phyloP scores from a whole-genome alignment of 2,113 vertebrate genomes.

The Halichoerus grypus region DNA sequence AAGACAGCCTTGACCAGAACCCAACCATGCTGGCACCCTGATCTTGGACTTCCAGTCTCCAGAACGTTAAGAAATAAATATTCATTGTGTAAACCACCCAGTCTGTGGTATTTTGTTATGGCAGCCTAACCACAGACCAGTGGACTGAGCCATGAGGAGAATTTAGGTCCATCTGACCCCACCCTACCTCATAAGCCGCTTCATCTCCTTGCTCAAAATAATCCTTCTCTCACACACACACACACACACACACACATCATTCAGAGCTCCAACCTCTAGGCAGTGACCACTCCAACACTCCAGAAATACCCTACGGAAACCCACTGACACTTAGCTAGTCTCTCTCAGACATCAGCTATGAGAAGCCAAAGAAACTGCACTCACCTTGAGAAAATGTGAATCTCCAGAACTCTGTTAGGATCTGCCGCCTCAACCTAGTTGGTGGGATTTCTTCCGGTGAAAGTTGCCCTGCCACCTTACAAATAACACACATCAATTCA shows the following conservation, averaged over 20 bases:
- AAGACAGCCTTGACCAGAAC: background rate
- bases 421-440: background rate
- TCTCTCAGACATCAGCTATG: background rate
- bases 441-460: background rate
- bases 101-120: background rate
- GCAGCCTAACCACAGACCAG: background rate
- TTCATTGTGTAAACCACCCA: background rate
- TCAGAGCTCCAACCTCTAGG: background rate
- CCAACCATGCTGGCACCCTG: background rate
- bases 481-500: background rate
- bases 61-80: background rate
- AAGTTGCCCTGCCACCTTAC: background rate
- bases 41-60: background rate
- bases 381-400: background rate
- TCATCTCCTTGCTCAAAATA: background rate
- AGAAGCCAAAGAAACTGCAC: background rate
- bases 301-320: background rate
- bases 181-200: background rate
- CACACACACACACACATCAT: background rate
- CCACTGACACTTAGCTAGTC: background rate
- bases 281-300: background rate
- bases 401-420: background rate
- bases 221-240: background rate
- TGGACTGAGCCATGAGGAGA: background rate
- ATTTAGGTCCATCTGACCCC: background rate